Percentiles rank a stretch among this genome's conserved stretches.
Conservation (phyloP, 2,797 vertebrate genomes). For the Oreonectes daqikongensis region DNA sequence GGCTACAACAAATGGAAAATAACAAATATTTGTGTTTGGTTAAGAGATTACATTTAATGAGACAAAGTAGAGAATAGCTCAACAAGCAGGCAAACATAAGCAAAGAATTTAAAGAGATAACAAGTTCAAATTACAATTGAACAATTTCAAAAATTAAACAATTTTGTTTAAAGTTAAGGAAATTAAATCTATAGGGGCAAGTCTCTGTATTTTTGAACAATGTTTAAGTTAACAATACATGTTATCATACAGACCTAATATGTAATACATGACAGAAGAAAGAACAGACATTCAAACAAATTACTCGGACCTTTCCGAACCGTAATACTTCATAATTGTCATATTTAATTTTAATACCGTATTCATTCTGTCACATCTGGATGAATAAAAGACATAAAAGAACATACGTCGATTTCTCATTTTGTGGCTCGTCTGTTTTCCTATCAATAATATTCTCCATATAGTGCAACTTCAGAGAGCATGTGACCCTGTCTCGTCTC, state of each 20-base stretch:
- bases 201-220: background rate
- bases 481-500: background rate
- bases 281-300: slow-evolving; percentile 7
- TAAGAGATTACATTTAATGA: slow-evolving; percentile 58
- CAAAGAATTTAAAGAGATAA: background rate
- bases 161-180: no score
- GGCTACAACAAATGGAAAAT: slow-evolving; percentile 18
- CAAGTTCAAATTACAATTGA: no score
- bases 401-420: background rate
- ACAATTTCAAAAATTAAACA: no score
- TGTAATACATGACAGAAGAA: slow-evolving; percentile 10
- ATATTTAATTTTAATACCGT: background rate
- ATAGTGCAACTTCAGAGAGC: background rate
- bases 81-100: slow-evolving; percentile 34
- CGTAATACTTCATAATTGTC: background rate
- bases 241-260: slow-evolving; percentile 1
- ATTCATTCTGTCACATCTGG: background rate
- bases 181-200: no score
- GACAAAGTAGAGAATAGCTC: slow-evolving; percentile 15
- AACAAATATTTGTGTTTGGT: slow-evolving; percentile 35
- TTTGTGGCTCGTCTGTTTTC: slow-evolving; percentile 3
- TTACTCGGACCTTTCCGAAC: background rate
- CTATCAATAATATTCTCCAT: background rate
- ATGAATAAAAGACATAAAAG: background rate
- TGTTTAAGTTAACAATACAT: slow-evolving; percentile 19